Base-by-base conservation (phyloP, 2,888 invertebrate genomes). In the Villa cingulata region DNA sequence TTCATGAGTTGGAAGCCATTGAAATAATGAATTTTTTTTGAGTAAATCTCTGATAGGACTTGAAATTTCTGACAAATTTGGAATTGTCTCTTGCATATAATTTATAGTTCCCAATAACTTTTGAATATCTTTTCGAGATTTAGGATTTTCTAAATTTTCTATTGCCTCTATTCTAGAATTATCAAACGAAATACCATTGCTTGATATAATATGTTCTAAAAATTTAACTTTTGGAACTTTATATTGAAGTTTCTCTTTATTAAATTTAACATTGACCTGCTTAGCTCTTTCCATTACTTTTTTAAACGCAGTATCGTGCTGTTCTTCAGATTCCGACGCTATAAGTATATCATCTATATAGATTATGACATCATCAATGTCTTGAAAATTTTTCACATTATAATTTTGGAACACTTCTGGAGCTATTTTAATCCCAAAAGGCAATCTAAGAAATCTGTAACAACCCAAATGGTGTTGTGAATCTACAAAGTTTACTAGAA, bases 401-500 rank as follows among this genome's bases (percentile, higher is more conserved):
- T 44, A 40, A 36, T 51, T 52, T 37, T 49, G 49, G 51, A 56
- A 58, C 10, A 51, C 42, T 36, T 48, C 40, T 10, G 48, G 43
- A 2, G 38, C 47, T 7, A 16, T 43, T 34, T 43, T 43, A n/a
- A 43, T 39, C 4, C 43, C 43, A 41, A 48, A 48, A 1, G 43
- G 27, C 4, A 37, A 20, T 7, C 38, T 16, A 7, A 7, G 9
- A 36, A 40, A 48, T n/a, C 16, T n/a, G 20, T 36, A 48, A 15
- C 36, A 36, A n/a, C 48, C 48, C 23, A 39, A 43, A n/a, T 12
- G 48, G 59, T 15, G 58, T 56, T 0, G 56, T 55, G 41, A 56
- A 57, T 1, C 58, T 58, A 6, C 58, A 59, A 9, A 54, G 47
- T 15, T 55, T 53, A 17, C 43, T 40, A 2, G 53, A 53, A 0